Base-by-base conservation (phyloP, 2,797 vertebrate species). In the Synanceia verrucosa region DNA sequence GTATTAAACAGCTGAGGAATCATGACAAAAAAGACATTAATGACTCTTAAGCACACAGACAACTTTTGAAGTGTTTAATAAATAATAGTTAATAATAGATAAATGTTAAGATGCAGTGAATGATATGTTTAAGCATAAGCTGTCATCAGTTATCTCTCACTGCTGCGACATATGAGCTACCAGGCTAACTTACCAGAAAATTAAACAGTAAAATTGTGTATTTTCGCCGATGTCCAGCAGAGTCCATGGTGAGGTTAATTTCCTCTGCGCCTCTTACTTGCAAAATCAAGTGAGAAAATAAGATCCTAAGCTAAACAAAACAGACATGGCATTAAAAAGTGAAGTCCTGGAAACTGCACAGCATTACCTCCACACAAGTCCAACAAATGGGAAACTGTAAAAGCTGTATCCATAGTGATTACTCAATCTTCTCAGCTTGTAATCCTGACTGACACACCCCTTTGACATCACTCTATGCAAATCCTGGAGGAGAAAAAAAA, bases 121-220 rank as follows among this genome's bases (percentile, higher is more conserved):
- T 23, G 6, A 68, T 18, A 29, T 0, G 12, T 50, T 36, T 26
- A 19, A 34, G 58, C 2, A 44, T 6, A 29, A 13, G 1, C 19
- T 65, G 11, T n/a, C 24, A 47, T 56, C n/a, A 16, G 13, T 46
- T 41, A 3, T 12, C 6, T 37, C 3, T 34, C 11, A 18, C 6
- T 26, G 21, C 29, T 39, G 9, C 11, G 65, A 43, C 10, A 56
- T 7, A 23, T 43, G 4, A 66, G 24, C 33, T 16, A 60, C 62
- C 1, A 67, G 10, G n/a, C 3, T 19, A 41, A 93, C 94, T 93
- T 86, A 94, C 93, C 90, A 88, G 47, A 51, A 86, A 72, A 36
- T 71, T 29, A 51, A 88, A 76, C 23, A 85, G 16, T 23, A 92
- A 53, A 53, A 68, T 28, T 12, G 53, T 8, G 19, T 29, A 67